Base-by-base conservation (phyloP, 1,140 invertebrate species). In the Andrena cerasifolii region DNA sequence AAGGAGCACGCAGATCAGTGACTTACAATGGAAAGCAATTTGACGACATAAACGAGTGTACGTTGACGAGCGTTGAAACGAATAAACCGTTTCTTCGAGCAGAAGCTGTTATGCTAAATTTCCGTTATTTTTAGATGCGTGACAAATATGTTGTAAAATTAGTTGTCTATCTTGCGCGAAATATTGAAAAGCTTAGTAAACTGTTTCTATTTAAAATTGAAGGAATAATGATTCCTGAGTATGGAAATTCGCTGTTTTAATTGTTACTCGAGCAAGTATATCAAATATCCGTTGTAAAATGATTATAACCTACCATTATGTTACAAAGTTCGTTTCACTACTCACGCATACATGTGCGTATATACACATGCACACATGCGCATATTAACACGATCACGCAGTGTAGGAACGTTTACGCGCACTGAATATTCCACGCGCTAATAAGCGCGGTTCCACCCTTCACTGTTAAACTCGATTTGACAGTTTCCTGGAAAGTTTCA, bases 241-340 rank as follows among this genome's bases (percentile, higher is more conserved):
- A 56, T 33, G n/a, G 16, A 26, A 58, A 47, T 7, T 36, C 18
- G 0, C 56, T 45, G 8, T 5, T 26, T 24, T 2, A 18, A 47
- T 33, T 24, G 16, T 45, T 2, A 7, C 0, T 18, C 56, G 14
- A 0, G 58, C 28, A 2, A 0, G n/a, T 43, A 47, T 10, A 58
- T 26, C 18, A 45, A 47, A 28, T 26, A 58, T 63, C 16, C 14
- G 8, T 24, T 43, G 28, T 49, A 73, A 65, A 78, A 65, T 73
- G 43, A 56, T 73, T 72, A 78, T 73, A 78, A 78, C 76, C 70
- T 78, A 78, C 70, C 70, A 58, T 49, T 78, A 53, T 56, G 43
- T 56, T 62, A 73, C 49, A 73, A 58, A 56, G 47, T 73, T 78
- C 58, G 51, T 58, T 61, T 54, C 59, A 54, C 71, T 51, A 24